Evolutionary conservation across 2,888 invertebrate genomes (phyloP).

Genomic region (Euplexia lucipara): DNA sequence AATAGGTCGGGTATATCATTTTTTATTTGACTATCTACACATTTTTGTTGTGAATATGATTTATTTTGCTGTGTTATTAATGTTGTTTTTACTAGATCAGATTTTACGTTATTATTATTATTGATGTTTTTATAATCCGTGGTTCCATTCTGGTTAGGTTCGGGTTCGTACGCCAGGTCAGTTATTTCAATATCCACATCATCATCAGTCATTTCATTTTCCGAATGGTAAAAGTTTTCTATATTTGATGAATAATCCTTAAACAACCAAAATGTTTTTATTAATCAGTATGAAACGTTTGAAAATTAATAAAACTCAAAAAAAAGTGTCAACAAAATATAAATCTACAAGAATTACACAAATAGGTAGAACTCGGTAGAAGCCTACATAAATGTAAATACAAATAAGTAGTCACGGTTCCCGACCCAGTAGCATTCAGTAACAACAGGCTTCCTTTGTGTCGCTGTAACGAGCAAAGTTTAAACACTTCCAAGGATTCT

Average conservation of each 20-base stretch:
- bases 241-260: slow-evolving; percentile 88
- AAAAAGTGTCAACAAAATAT: slow-evolving; percentile 23
- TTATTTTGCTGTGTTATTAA: slow-evolving; percentile 61
- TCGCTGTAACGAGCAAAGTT: slow-evolving; percentile 66
- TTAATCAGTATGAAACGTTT: not conserved
- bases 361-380: slow-evolving; percentile 14
- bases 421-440: slow-evolving; percentile 59
- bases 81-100: slow-evolving; percentile 65
- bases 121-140: slow-evolving; percentile 77
- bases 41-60: slow-evolving; percentile 60
- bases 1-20: slow-evolving; percentile 86
- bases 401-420: slow-evolving; percentile 35
- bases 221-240: slow-evolving; percentile 87
- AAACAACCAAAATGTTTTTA: slow-evolving; percentile 54
- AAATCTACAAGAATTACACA: slow-evolving; percentile 18
- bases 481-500: slow-evolving; percentile 72
- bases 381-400: slow-evolving; percentile 25
- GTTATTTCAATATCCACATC: slow-evolving; percentile 86
- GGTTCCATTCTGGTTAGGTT: slow-evolving; percentile 70
- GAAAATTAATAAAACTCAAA: not conserved
- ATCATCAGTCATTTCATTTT: slow-evolving; percentile 90
- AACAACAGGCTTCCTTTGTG: slow-evolving; percentile 76
- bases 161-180: slow-evolving; percentile 76
- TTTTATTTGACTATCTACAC: slow-evolving; percentile 72
- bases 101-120: slow-evolving; percentile 83